These are phyloP conservation scores for Drosophila dives DNA, from an alignment of 2,888 invertebrate species.

Conservation along the genomic window DNA sequence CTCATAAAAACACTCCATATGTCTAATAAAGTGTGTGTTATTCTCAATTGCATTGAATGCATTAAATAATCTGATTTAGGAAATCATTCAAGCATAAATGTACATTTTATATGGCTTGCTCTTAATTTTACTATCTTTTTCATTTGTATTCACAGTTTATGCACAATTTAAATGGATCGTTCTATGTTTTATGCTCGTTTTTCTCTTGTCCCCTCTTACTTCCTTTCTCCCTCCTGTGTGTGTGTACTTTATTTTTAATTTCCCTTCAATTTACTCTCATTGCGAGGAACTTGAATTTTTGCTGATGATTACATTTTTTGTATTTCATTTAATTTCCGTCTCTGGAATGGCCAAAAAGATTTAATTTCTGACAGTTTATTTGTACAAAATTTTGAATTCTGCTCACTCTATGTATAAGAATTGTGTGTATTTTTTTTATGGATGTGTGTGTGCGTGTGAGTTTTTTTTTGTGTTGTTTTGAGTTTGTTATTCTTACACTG, in stretches of 20 bases:
- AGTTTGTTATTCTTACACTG: slow-evolving; percentile 53
- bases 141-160: slow-evolving; percentile 17
- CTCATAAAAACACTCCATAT: not conserved
- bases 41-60: not conserved
- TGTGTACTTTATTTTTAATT: slow-evolving; percentile 36
- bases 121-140: not conserved
- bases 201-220: not conserved
- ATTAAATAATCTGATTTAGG: not conserved
- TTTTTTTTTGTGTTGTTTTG: slow-evolving; percentile 8
- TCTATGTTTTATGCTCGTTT: slow-evolving; percentile 1
- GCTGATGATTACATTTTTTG: slow-evolving; percentile 63
- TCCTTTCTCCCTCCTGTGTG: not conserved
- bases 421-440: not conserved
- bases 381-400: slow-evolving; percentile 66
- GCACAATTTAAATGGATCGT: slow-evolving; percentile 30
- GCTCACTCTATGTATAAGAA: slow-evolving; percentile 25
- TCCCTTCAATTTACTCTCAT: slow-evolving; percentile 32
- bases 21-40: not conserved
- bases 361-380: slow-evolving; percentile 74
- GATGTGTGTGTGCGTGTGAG: not conserved
- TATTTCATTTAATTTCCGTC: slow-evolving; percentile 71
- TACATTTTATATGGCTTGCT: not conserved
- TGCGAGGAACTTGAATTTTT: slow-evolving; percentile 35
- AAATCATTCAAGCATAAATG: not conserved
- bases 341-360: slow-evolving; percentile 45